Evolutionary conservation across 2,113 vertebrate species (phyloP), one percentile per base, ranked within the genome.

Genomic region (Lasiurus borealis): DNA sequence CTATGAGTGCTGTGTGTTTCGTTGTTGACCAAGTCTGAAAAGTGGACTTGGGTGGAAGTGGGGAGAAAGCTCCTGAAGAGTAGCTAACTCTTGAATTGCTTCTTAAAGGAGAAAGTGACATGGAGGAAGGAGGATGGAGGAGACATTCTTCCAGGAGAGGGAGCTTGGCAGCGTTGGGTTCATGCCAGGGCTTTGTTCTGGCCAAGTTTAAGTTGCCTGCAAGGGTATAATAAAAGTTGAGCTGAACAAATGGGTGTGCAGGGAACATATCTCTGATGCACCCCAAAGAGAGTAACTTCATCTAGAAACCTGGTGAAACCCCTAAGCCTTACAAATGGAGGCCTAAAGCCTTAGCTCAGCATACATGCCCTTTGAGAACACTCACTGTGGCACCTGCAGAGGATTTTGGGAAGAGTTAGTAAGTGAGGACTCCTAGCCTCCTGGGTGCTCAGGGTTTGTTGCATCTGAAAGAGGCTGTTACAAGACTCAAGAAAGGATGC

Each of bases 1-100:
- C 85, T 84, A 75, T 31, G 54, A 11, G 2, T 84, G 78, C 0
- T 9, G 3, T 36, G 1, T 44, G 6, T 82, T 83, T 87, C 27
- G 40, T 62, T 69, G n/a, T 95, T 82, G 62, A 48, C 66, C 57
- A 75, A 64, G 25, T 82, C 36, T 71, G 73, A 76, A 77, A 90
- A 85, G 44, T 50, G 27, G 16, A 25, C 13, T 81, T 36, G 27
- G 31, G 4, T 75, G 16, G 36, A 1, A 10, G 15, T 34, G 12
- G 54, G 21, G 4, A 83, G 50, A 78, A 50, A 68, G 10, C 23
- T 68, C 62, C 8, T 66, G 25, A 52, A 69, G 50, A 85, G 14
- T 69, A 83, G 27, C 34, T 40, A 36, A 36, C 13, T 14, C 57
- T 34, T 21, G 19, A 69, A n/a, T 36, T 72, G 13, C 8, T 48